phyloP scores from a whole-genome alignment of 2,797 vertebrate species.

The Poeciliopsis turneri region DNA sequence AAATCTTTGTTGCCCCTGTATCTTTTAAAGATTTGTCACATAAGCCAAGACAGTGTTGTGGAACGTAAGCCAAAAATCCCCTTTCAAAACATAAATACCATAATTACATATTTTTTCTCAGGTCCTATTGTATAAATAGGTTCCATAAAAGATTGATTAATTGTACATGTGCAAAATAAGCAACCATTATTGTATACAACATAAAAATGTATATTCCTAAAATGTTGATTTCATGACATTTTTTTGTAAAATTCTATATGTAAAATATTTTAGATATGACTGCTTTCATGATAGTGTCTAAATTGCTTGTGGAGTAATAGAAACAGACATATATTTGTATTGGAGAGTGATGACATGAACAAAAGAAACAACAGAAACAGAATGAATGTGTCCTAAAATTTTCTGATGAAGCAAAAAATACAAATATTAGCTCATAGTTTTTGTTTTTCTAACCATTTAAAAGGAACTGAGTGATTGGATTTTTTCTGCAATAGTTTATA shows the following conservation, averaged over 20 bases:
- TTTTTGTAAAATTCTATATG: neutral
- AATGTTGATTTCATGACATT: neutral
- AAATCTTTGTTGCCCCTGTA: neutral
- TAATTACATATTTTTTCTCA: neutral
- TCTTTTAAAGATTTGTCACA: neutral
- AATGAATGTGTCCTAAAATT: constrained; percentile 2
- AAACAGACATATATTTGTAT: neutral
- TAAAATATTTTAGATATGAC: neutral
- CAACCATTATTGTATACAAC: neutral
- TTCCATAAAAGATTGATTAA: neutral
- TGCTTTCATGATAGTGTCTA: neutral
- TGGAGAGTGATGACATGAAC: too few species aligned
- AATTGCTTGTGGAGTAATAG: neutral
- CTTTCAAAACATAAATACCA: neutral
- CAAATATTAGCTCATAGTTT: neutral
- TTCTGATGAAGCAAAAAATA: neutral
- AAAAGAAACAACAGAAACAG: neutral
- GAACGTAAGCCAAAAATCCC: neutral
- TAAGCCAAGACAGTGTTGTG: neutral
- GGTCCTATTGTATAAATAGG: neutral
- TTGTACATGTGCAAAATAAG: neutral
- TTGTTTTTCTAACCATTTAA: neutral
- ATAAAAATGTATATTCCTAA: neutral
- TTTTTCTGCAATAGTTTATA: neutral
- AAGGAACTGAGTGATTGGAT: neutral